phyloP scores from a whole-genome alignment of 2,797 vertebrate genomes.

The Diplodus puntazzo region DNA sequence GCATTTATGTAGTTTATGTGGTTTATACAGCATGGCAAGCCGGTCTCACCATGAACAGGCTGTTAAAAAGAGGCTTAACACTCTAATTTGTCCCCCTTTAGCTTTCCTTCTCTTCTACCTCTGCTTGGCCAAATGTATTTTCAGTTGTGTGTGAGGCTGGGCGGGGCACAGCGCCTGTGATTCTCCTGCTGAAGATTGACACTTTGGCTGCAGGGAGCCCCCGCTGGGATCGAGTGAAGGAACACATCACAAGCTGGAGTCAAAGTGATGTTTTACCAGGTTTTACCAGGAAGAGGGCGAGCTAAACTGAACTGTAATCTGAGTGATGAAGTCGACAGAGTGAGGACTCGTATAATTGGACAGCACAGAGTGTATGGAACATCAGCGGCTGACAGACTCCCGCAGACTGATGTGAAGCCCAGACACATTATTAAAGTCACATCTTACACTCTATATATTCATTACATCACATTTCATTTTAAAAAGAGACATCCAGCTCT shows the following conservation, averaged over 20 bases:
- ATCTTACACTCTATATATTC: conserved; percentile 33
- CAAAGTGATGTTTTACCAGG: conserved; percentile 34
- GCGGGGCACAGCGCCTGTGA: conserved; percentile 27
- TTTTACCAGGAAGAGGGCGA: neutral
- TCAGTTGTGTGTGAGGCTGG: neutral
- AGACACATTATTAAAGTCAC: conserved; percentile 51
- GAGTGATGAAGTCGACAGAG: conserved; percentile 36
- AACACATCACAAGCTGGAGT: conserved; percentile 31
- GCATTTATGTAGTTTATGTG: too few relatives aligned
- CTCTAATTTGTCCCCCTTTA: neutral
- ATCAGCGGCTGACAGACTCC: conserved; percentile 34
- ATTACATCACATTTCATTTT: conserved; percentile 53
- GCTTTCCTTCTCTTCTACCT: neutral
- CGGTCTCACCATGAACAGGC: too few relatives aligned
- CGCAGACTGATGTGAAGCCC: conserved; percentile 31
- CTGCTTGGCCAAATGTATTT: neutral
- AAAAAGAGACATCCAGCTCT: conserved; percentile 39
- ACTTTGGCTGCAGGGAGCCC: neutral
- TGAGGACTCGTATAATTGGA: conserved; percentile 48
- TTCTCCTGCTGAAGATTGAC: conserved; percentile 37
- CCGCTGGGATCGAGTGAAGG: conserved; percentile 7
- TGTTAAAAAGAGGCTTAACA: neutral
- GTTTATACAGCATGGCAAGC: too few relatives aligned
- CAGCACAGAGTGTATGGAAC: conserved; percentile 8
- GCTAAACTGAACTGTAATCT: conserved; percentile 41